Conservation (phyloP, 1,140 invertebrate species). For the Calliphora vicina region DNA sequence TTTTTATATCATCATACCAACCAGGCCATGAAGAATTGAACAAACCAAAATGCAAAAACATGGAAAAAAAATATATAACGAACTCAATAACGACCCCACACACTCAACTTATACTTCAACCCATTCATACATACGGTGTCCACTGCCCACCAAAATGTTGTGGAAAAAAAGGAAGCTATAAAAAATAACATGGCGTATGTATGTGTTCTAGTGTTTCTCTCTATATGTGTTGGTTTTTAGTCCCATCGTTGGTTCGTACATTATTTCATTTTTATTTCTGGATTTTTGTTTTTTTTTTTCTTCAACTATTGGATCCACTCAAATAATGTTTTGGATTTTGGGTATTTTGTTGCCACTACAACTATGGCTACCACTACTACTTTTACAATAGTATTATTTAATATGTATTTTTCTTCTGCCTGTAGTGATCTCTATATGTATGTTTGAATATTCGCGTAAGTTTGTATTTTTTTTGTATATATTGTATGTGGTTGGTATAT, state of each 20-base stretch:
- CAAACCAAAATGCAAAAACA: conserved; percentile 26
- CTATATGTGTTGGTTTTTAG: too few relatives aligned
- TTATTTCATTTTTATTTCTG: neutral
- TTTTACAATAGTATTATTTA: too few relatives aligned
- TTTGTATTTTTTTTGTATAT: too few relatives aligned
- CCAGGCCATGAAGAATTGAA: conserved; percentile 34
- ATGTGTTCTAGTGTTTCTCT: neutral
- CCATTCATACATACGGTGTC: neutral
- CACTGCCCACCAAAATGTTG: neutral
- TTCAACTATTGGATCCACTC: neutral
- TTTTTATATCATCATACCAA: conserved; percentile 31
- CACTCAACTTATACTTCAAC: neutral
- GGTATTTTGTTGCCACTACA: neutral
- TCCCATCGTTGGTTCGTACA: neutral
- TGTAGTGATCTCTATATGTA: neutral
- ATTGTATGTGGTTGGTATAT: too few relatives aligned
- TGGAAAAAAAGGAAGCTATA: too few relatives aligned
- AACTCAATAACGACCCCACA: neutral
- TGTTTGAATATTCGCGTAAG: too few relatives aligned
- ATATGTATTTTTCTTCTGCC: neutral
- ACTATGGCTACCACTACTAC: neutral
- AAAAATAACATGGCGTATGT: neutral
- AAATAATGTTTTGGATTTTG: neutral
- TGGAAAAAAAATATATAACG: neutral
- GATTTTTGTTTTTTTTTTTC: neutral